These are phyloP conservation scores for Caenorhabditis briggsae DNA, from an alignment of 1,140 invertebrate genomes.

Conservation along the genomic window DNA sequence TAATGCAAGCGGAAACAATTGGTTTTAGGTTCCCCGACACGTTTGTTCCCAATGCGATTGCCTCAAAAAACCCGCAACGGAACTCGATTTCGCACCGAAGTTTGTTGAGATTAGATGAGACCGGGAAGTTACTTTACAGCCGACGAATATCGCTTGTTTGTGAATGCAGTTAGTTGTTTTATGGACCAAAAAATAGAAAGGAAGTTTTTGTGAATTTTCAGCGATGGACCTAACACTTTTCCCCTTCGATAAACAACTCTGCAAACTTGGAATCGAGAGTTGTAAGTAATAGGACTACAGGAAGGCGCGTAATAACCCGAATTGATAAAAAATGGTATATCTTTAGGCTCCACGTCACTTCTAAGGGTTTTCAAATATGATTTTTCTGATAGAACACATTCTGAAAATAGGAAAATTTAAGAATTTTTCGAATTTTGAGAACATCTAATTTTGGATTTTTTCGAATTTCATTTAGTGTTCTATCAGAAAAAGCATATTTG, in stretches of 20 bases:
- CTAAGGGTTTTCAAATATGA: too few relatives aligned
- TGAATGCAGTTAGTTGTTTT: slow-evolving; percentile 82
- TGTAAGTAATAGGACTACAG: slow-evolving; percentile 84
- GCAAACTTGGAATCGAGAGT: slow-evolving; percentile 96
- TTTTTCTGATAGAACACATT: too few relatives aligned
- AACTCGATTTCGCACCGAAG: slow-evolving; percentile 72
- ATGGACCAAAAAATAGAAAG: not conserved
- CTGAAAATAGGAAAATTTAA: too few relatives aligned
- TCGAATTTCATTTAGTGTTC: too few relatives aligned
- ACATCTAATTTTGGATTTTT: too few relatives aligned
- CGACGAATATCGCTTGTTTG: slow-evolving; percentile 91
- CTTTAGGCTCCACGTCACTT: too few relatives aligned
- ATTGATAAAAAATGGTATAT: too few relatives aligned
- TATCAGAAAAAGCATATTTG: too few relatives aligned
- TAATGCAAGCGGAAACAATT: slow-evolving; percentile 8
- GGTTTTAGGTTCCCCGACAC: slow-evolving; percentile 63
- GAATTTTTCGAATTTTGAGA: too few relatives aligned
- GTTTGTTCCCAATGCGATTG: slow-evolving; percentile 72
- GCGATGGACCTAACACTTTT: slow-evolving; percentile 97
- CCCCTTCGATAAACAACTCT: slow-evolving; percentile 94
- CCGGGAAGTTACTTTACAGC: slow-evolving; percentile 70
- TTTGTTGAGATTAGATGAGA: slow-evolving; percentile 66
- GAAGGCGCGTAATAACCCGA: too few relatives aligned
- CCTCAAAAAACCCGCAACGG: slow-evolving; percentile 71
- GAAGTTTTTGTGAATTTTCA: not conserved